Conservation (phyloP, 2,113 vertebrate genomes). For the Aptenodytes forsteri region DNA sequence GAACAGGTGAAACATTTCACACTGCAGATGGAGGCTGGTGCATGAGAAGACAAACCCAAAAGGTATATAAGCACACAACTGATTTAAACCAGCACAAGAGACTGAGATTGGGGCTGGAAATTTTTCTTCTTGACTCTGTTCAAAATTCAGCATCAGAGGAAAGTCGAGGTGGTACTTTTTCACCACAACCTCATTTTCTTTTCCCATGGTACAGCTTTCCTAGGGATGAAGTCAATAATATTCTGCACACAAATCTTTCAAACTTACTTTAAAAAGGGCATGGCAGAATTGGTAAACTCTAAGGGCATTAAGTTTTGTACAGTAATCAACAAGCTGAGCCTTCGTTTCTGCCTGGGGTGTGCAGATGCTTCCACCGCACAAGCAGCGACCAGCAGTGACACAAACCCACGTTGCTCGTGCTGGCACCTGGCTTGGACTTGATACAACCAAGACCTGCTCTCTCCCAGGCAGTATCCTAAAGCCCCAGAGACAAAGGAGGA, state of each 20-base stretch:
- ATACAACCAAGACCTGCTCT: not conserved
- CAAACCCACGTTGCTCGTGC: not conserved
- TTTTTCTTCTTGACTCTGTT: not conserved
- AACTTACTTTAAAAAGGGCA: not conserved
- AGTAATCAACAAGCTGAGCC: not conserved
- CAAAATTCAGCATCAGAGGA: not conserved
- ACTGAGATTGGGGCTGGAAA: not conserved
- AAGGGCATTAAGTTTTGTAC: not conserved
- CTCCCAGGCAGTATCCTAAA: not conserved
- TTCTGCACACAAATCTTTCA: not conserved
- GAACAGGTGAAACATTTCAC: not conserved
- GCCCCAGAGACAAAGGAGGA: not conserved
- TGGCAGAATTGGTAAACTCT: not conserved
- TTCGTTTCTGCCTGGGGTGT: not conserved
- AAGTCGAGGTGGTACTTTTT: not conserved
- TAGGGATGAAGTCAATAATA: not conserved
- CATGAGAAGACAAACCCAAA: not conserved
- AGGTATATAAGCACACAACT: rapidly evolving
- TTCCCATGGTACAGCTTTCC: not conserved
- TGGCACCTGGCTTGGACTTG: not conserved
- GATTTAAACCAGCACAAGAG: not conserved
- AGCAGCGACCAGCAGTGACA: not conserved
- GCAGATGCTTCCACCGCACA: not conserved
- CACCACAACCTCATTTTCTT: not conserved
- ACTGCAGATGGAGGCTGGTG: not conserved